Conservation (phyloP, 2,113 vertebrate genomes). For the Dicrurus megarhynchus region DNA sequence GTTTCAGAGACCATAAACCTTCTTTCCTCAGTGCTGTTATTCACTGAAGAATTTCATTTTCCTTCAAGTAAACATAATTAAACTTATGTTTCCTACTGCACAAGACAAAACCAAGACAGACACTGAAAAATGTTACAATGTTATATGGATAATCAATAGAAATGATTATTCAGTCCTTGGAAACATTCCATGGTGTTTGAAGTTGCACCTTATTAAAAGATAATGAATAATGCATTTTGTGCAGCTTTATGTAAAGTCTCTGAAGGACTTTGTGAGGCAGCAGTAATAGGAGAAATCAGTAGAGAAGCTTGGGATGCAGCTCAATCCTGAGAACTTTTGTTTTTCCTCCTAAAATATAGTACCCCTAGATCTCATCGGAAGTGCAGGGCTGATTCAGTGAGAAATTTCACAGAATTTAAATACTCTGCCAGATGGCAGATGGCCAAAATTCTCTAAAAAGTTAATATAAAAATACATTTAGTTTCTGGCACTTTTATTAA, state of each 20-base stretch:
- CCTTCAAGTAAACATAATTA: constrained; percentile 31
- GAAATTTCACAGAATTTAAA: not conserved
- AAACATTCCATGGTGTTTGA: not conserved
- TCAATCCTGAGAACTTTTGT: not conserved
- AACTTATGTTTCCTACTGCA: not conserved
- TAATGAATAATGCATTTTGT: not conserved
- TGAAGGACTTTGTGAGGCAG: not conserved
- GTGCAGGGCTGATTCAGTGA: not conserved
- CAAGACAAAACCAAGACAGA: not conserved
- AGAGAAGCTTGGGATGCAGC: not conserved
- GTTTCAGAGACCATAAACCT: constrained; percentile 84
- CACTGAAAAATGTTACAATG: not conserved
- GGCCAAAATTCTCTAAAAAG: not conserved
- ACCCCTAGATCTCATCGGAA: not conserved
- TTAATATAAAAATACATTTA: not conserved
- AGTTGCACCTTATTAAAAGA: not conserved
- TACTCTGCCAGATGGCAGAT: not conserved
- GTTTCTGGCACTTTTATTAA: not conserved
- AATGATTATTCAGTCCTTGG: not conserved
- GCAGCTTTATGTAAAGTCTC: not conserved
- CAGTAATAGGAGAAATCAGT: not conserved
- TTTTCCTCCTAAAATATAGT: not conserved
- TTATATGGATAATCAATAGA: not conserved
- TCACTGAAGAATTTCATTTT: constrained; percentile 79
- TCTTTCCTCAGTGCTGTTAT: constrained; percentile 81